Evolutionary conservation across 2,797 vertebrate genomes (phyloP).

Genomic region (Sebastiscus albofasciatus): DNA sequence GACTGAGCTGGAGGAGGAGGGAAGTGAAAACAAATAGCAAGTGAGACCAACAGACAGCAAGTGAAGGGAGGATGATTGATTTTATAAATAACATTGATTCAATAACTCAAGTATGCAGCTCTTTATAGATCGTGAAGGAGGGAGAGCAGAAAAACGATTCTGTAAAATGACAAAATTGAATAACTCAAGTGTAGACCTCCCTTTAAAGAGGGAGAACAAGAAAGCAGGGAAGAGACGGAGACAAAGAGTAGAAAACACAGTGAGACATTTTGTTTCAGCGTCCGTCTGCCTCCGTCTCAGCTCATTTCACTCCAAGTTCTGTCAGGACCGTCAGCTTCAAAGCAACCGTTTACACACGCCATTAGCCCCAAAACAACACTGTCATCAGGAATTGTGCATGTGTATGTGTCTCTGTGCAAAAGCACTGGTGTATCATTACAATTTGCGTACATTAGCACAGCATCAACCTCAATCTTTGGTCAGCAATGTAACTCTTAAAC

Average conservation of each 20-base stretch:
- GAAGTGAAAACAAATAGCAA: slow-evolving; percentile 56
- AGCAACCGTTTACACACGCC: slow-evolving; percentile 45
- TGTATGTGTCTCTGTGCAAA: slow-evolving; percentile 15
- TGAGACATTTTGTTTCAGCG: slow-evolving; percentile 28
- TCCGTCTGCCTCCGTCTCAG: slow-evolving; percentile 46
- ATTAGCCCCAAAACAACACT: slow-evolving; percentile 60
- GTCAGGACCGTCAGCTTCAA: slow-evolving; percentile 54
- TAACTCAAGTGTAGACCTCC: slow-evolving; percentile 1
- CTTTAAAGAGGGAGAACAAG: not conserved
- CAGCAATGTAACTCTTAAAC: slow-evolving; percentile 22
- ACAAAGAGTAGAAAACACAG: slow-evolving; percentile 1
- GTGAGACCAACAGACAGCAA: slow-evolving; percentile 40
- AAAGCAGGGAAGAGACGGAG: not conserved
- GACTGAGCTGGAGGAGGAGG: slow-evolving; percentile 22
- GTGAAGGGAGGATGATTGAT: slow-evolving; percentile 57
- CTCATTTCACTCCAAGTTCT: slow-evolving; percentile 60
- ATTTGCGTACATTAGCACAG: slow-evolving; percentile 63
- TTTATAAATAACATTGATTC: slow-evolving; percentile 63
- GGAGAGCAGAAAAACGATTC: not conserved
- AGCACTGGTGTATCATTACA: slow-evolving; percentile 47
- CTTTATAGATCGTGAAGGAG: slow-evolving; percentile 20
- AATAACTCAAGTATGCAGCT: slow-evolving; percentile 55
- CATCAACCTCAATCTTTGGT: slow-evolving; percentile 49
- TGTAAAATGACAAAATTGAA: slow-evolving; percentile 24
- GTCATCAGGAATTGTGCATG: slow-evolving; percentile 47